Evolutionary conservation across 2,113 vertebrate genomes (phyloP), one percentile per base, ranked within the genome.

Genomic region (Stictonetta naevosa): DNA sequence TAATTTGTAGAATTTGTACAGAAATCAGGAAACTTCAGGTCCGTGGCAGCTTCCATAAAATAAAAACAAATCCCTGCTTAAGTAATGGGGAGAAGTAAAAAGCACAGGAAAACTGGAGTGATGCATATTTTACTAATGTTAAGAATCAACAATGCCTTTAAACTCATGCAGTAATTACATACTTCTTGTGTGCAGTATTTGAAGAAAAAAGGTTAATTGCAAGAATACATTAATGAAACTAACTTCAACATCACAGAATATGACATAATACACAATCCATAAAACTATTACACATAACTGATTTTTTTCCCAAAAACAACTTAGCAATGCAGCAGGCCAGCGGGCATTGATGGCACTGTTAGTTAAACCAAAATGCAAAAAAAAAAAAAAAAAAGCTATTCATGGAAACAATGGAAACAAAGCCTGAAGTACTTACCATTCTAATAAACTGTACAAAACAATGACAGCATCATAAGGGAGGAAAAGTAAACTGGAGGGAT

Each of bases 371-470:
- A 90, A 98, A 96, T 83, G 96, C 97, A 97, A 94, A 93, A 89
- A 23, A 50, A 50, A 50, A 90, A 94, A 91, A 9, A 46, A 46
- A 46, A 94, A 90, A 9, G 4, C 92, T 82, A 91, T 96, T 94
- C 93, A 94, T 92, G 74, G 36, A 85, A 97, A 98, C 94, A 96
- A 97, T 92, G 74, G 36, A 85, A 97, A 98, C 94, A 96, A 97
- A 83, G 85, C 86, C 95, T 96, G 80, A 83, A 86, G 96, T 99
- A 99, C 99, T 99, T 98, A 99, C 99, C 99, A 99, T 97, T 97
- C 98, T 99, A 98, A 99, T 98, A 99, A 99, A 99, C 99, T 99
- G 99, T 93, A 98, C 96, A 98, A 97, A 98, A 97, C 96, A 98
- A 97, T 96, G 97, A 98, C 97, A 98, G 97, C 97, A 97, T 97